Base-by-base conservation (phyloP, 2,113 vertebrate species). In the Scalopus aquaticus region DNA sequence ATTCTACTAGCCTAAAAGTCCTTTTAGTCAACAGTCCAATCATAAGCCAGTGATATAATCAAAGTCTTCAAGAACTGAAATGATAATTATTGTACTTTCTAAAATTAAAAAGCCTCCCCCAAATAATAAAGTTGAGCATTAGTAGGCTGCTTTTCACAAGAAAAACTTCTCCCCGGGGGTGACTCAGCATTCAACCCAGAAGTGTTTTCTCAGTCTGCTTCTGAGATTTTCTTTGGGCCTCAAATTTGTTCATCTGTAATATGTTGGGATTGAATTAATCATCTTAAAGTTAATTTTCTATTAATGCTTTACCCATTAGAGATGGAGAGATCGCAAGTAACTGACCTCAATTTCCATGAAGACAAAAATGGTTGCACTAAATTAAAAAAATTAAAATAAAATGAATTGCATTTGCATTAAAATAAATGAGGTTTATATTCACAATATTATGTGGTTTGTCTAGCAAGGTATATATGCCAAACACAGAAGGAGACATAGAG, bases 51-150 rank as follows among this genome's bases (percentile, higher is more conserved):
- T 35, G 42, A 51, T 28, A 64, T 26, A 19, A 60, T 26, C 73
- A 79, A 94, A 90, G 22, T 26, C 73, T 78, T 1, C 42, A 64
- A 94, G 64, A 94, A 54, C 35, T 78, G 35, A 78, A 85, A 72
- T 44, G 30, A 79, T 39, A 69, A 69, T 77, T 74, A 19, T 39
- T 28, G 39, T 15, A 69, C 28, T 42, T 39, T 42, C n/a, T 51
- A 8, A 90, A 84, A 35, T 35, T 62, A 51, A 72, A 90, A 90
- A 49, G 9, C 16, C 42, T 60, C 49, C 62, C 22, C 39, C 37
- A 67, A 74, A 89, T 30, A 58, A 56, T 74, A 74, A 67, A 67
- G 37, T 39, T 49, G 49, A 67, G 3, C 11, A n/a, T 60, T 46
- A 67, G 37, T 56, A 73, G 67, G 22, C 13, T 62, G 37, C 37